A percentile compares a stretch with the other conserved stretches of the same genome.
phyloP scores from a whole-genome alignment of 2,113 vertebrate genomes.

The Gobio gobio region DNA sequence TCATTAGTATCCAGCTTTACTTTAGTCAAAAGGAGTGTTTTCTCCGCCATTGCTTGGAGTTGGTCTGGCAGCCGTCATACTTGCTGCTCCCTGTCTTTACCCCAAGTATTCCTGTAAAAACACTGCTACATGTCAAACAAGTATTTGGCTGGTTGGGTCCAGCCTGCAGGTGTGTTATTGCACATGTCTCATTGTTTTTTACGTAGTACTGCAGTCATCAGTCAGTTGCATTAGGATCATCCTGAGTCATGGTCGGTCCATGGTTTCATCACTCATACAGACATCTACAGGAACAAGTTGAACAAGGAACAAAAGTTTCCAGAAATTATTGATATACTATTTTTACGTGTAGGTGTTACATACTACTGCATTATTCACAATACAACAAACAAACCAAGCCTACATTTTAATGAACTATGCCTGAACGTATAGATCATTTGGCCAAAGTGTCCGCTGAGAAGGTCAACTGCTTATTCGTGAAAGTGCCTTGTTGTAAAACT shows the following conservation, averaged over 20 bases:
- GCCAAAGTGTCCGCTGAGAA: background rate
- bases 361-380: background rate
- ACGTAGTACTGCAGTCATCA: background rate
- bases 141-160: background rate
- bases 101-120: background rate
- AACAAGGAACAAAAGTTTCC: background rate
- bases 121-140: background rate
- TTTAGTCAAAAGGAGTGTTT: background rate
- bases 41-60: background rate
- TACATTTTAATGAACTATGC: background rate
- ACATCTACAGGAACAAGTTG: background rate
- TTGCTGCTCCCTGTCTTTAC: background rate
- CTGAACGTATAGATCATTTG: background rate
- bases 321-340: background rate
- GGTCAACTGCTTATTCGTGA: background rate
- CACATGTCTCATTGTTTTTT: background rate
- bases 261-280: background rate
- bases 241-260: background rate
- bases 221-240: constrained; percentile 23
- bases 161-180: constrained; percentile 16
- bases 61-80: background rate
- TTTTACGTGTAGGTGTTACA: background rate
- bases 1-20: background rate
- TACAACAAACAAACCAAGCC: background rate
- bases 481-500: background rate